Evolutionary conservation across 2,888 invertebrate species (phyloP), one percentile per base, ranked within the genome.

Genomic region (Thera obeliscata): DNA sequence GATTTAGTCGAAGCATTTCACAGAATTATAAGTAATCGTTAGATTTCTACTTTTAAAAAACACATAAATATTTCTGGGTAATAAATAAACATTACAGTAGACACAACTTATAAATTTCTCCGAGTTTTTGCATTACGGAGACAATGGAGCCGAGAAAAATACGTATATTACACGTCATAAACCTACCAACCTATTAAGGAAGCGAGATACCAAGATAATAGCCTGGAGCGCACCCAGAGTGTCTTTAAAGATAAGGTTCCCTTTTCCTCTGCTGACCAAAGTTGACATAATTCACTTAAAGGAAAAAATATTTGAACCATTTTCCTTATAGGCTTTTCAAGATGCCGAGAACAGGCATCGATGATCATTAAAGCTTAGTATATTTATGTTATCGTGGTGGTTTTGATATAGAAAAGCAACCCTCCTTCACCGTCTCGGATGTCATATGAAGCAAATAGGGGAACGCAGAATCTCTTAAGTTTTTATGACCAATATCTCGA

Each of bases 221-320:
- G 76, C 72, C 73, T 71, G 74, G 76, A 76, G 74, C 76, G 61
- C 69, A 69, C 69, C 69, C 69, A 57, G 69, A 64, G 78, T 74
- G 67, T 74, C 74, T 75, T 81, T 82, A 82, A 79, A 84, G 80
- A 84, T 83, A 82, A 77, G 72, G 71, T 74, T 80, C 73, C 74
- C 75, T 78, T 76, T 75, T 49, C 70, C 77, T 75, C 70, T 74
- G 73, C 74, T 81, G 81, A 79, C 81, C 81, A 74, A 64, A 75
- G 74, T 73, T 78, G 79, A 80, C 79, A 74, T 80, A 71, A 75
- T 76, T 66, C 66, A 66, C 59, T 68, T 66, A 69, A 60, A 57
- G 70, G 69, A 65, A 66, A 68, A 70, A 68, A 61, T 70, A 61
- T 68, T 71, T 66, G 63, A 61, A 61, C 65, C 54, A 66, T 69